These are phyloP conservation scores for Macroramphosus scolopax DNA, from an alignment of 2,797 vertebrate species.

Conservation along the genomic window DNA sequence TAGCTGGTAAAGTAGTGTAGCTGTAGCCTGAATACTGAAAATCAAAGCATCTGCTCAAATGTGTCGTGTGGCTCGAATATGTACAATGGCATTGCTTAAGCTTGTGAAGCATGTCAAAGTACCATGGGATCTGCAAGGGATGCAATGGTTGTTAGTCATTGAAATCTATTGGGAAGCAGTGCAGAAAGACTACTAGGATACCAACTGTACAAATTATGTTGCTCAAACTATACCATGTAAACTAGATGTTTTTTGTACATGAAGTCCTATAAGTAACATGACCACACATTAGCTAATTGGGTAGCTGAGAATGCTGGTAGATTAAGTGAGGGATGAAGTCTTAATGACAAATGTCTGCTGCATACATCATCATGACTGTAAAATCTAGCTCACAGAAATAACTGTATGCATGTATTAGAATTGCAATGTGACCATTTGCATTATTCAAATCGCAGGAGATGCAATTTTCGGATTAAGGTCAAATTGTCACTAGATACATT, in stretches of 20 bases:
- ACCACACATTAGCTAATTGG: conserved; percentile 40
- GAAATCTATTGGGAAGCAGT: conserved; percentile 1
- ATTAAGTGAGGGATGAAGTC: conserved; percentile 23
- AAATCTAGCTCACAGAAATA: too few relatives aligned
- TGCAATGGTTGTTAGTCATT: conserved; percentile 8
- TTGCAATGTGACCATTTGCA: too few relatives aligned
- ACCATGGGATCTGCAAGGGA: not conserved
- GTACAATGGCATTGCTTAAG: too few relatives aligned
- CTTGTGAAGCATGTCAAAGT: conserved; percentile 1
- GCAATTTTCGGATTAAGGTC: too few relatives aligned
- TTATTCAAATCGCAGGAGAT: too few relatives aligned
- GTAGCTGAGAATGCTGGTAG: too few relatives aligned
- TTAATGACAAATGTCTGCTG: conserved; percentile 23
- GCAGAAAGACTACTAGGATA: not conserved
- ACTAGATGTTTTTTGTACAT: too few relatives aligned
- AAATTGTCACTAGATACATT: too few relatives aligned
- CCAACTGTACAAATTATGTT: conserved; percentile 4
- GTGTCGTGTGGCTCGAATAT: too few relatives aligned
- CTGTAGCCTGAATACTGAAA: conserved; percentile 7
- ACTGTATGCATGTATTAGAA: too few relatives aligned
- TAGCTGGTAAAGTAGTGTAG: conserved; percentile 9
- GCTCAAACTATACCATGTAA: conserved; percentile 1
- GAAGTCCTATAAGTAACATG: conserved; percentile 4
- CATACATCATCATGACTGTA: conserved; percentile 17
- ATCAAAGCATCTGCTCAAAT: not conserved